Percentiles rank a stretch among this genome's conserved stretches.
Evolutionary conservation across 2,797 vertebrate species (phyloP).

Genomic region (Onychomys torridus): DNA sequence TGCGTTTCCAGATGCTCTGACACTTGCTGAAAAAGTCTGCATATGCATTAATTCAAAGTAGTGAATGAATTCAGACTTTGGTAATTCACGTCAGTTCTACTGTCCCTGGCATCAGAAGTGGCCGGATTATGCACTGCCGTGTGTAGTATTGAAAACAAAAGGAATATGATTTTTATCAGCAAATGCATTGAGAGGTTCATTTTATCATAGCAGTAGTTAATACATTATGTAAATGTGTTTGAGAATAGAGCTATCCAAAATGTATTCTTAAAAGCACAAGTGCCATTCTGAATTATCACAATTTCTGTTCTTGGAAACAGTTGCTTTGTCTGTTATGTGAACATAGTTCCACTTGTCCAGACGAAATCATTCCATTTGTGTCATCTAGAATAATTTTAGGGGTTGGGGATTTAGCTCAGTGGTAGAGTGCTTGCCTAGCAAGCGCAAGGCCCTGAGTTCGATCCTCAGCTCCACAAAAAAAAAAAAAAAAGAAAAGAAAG

Average conservation of each 20-base stretch:
- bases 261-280: not conserved
- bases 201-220: slow-evolving; percentile 14
- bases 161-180: slow-evolving; percentile 12
- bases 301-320: slow-evolving; percentile 1
- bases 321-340: not conserved
- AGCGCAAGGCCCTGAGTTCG: too few species aligned
- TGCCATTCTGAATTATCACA: not conserved
- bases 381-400: not conserved
- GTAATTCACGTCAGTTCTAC: not conserved
- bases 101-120: not conserved
- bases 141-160: slow-evolving; percentile 7
- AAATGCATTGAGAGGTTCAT: not conserved
- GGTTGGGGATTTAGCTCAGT: too few species aligned
- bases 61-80: slow-evolving; percentile 7
- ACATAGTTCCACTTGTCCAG: not conserved
- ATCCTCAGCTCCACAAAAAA: too few species aligned
- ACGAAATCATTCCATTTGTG: not conserved
- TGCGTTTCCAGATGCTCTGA: not conserved
- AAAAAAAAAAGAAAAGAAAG: too few species aligned
- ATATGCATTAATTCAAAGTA: not conserved
- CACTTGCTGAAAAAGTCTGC: not conserved
- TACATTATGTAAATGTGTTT: not conserved
- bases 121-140: not conserved
- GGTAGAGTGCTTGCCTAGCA: too few species aligned
- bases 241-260: not conserved